Conservation (phyloP, 2,797 vertebrate genomes). For the Labroides dimidiatus region DNA sequence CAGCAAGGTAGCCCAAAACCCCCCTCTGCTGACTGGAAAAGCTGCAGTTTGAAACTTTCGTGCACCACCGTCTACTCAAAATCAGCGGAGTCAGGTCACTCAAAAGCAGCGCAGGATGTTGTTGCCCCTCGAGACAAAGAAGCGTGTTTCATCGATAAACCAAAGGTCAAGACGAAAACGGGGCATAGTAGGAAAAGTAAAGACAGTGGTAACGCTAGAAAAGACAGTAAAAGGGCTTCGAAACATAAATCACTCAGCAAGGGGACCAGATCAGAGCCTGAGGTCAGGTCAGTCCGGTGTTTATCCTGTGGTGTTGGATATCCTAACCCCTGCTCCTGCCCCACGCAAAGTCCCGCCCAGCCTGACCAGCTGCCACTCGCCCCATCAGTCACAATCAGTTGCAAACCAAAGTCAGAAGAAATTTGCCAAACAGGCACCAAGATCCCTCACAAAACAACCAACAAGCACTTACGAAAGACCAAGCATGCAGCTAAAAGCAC, state of each 20-base stretch:
- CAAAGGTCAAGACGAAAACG: slow-evolving; percentile 88
- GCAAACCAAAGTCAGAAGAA: slow-evolving; percentile 59
- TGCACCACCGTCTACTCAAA: slow-evolving; percentile 80
- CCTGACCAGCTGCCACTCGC: slow-evolving; percentile 66
- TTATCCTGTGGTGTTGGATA: slow-evolving; percentile 48
- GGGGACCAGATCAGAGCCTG: slow-evolving; percentile 40
- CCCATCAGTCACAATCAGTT: slow-evolving; percentile 51
- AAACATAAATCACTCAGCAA: slow-evolving; percentile 66
- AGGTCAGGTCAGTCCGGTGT: slow-evolving; percentile 45
- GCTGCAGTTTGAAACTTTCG: slow-evolving; percentile 65
- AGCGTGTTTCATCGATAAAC: slow-evolving; percentile 82
- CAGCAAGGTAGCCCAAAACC: slow-evolving; percentile 73
- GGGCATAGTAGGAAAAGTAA: slow-evolving; percentile 66
- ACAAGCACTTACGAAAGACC: slow-evolving; percentile 61
- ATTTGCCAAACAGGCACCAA: slow-evolving; percentile 69
- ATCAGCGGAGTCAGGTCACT: slow-evolving; percentile 56
- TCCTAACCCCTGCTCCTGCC: slow-evolving; percentile 59
- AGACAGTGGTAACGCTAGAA: slow-evolving; percentile 45
- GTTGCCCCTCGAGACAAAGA: slow-evolving; percentile 70
- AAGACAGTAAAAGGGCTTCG: slow-evolving; percentile 64
- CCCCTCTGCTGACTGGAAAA: background rate
- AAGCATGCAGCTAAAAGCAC: slow-evolving; percentile 35
- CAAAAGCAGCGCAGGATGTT: slow-evolving; percentile 60
- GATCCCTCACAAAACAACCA: slow-evolving; percentile 71
- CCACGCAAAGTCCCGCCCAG: slow-evolving; percentile 56